Conservation (phyloP, 2,888 invertebrate species). For the Lydus trimaculatus region DNA sequence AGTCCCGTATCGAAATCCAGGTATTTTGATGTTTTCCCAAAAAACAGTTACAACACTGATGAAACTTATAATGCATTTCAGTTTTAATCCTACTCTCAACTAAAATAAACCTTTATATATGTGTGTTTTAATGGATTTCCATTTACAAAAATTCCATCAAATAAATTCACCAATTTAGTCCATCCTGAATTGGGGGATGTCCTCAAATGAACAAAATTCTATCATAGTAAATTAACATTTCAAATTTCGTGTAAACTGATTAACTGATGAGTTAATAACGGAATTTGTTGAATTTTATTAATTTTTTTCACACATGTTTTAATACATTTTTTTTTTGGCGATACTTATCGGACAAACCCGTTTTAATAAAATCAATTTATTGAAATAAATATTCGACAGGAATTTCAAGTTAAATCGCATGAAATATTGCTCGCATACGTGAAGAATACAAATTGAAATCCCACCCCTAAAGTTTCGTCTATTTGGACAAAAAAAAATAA, state of each 20-base stretch:
- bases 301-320: no score
- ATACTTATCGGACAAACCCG: conserved; percentile 8
- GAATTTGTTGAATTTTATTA: not conserved
- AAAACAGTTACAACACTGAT: not conserved
- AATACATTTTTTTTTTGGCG: not conserved
- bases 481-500: not conserved
- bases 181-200: not conserved
- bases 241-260: no score
- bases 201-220: conserved; percentile 29
- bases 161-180: conserved; percentile 36
- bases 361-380: conserved; percentile 32
- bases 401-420: conserved; percentile 33
- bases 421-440: conserved; percentile 29
- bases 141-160: conserved; percentile 19
- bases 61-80: conserved; percentile 16
- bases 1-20: not conserved
- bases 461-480: conserved; percentile 10
- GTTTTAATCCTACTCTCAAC: not conserved
- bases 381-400: conserved; percentile 33
- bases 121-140: conserved; percentile 31
- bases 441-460: conserved; percentile 31
- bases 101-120: conserved; percentile 17
- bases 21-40: not conserved
- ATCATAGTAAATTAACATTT: conserved; percentile 37
- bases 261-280: conserved; percentile 22